Conservation (phyloP, 2,797 vertebrate species). For the Onychomys arenicola region DNA sequence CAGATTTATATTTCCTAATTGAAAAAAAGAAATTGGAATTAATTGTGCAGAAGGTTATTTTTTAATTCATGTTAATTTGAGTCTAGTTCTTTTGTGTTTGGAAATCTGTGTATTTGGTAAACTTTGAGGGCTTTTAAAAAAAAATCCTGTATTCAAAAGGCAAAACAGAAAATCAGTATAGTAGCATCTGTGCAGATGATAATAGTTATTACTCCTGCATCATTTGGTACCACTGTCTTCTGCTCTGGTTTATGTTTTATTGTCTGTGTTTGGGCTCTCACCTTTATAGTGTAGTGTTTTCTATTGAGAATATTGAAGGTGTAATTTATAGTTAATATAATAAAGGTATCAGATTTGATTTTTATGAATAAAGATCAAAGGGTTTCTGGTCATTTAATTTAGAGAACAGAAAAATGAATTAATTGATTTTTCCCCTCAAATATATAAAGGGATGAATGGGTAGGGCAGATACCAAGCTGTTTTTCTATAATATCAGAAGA, state of each 20-base stretch:
- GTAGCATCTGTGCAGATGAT: conserved; percentile 50
- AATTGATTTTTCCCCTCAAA: neutral
- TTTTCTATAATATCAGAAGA: conserved; percentile 57
- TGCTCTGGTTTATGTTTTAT: conserved; percentile 50
- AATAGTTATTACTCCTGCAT: conserved; percentile 35
- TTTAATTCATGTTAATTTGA: conserved; percentile 25
- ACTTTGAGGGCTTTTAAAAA: neutral
- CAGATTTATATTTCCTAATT: conserved; percentile 44
- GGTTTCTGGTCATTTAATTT: conserved; percentile 46
- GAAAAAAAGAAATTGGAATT: conserved; percentile 20
- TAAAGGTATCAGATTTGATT: conserved; percentile 18
- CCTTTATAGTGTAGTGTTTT: conserved; percentile 19
- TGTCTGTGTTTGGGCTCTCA: conserved; percentile 54
- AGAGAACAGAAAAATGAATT: conserved; percentile 17
- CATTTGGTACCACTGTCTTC: conserved; percentile 15
- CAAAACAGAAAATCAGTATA: conserved; percentile 38
- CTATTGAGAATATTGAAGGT: conserved; percentile 55
- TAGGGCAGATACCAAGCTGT: neutral
- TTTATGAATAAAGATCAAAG: conserved; percentile 26
- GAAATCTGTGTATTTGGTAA: conserved; percentile 34
- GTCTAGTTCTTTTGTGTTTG: conserved; percentile 40
- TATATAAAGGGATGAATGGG: neutral
- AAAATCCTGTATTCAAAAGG: neutral
- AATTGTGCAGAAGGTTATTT: conserved; percentile 17
- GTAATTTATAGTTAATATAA: conserved; percentile 51